Base-by-base conservation (phyloP, 1,140 invertebrate species). In the Zaprionus capensis region DNA sequence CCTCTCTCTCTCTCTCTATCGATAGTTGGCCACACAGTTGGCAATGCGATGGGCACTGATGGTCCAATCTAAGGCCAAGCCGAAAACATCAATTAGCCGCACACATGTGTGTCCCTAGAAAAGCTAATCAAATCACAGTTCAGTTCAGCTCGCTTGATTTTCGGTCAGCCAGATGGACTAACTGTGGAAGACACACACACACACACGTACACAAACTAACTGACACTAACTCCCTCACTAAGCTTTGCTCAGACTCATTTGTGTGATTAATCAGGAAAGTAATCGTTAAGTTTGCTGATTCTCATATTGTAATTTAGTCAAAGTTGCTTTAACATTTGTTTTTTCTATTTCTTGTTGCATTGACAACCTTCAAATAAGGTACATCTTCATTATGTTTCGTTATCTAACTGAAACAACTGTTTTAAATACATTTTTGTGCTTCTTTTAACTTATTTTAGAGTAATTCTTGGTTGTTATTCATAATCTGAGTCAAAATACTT, bases 21-120 rank as follows among this genome's bases (percentile, higher is more conserved):
- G 46, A 51, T 24, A 51, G 20, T 51, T 51, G 46, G 20, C 20
- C 46, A 51, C 46, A 51, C 46, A 14, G 46, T 49, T 49, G 44
- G 46, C 46, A 12, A 24, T 22, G 17, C 17, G 41, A 7, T 17
- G 15, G 14, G 12, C 38, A n/a, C 41, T n/a, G 41, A n/a, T 17
- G 41, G 41, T n/a, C 41, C 46, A 51, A 51, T 17, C 46, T 51
- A 20, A 22, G 15, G 6, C n/a, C 15, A 46, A 46, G 41, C 41
- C n/a, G 41, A 46, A 46, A 46, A 51, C 20, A 24, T 51, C 46
- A 51, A 51, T 51, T 51, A 51, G 46, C 20, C 20, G 46, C 20
- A 51, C 46, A 51, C 9, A 34, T 11, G 31, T 34, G 31, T 51
- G 46, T 51, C 46, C 46, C 46, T 24, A 22, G 6, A 51, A 51